Base-by-base conservation (phyloP, 2,888 invertebrate species). In the Anoncus sp. region DNA sequence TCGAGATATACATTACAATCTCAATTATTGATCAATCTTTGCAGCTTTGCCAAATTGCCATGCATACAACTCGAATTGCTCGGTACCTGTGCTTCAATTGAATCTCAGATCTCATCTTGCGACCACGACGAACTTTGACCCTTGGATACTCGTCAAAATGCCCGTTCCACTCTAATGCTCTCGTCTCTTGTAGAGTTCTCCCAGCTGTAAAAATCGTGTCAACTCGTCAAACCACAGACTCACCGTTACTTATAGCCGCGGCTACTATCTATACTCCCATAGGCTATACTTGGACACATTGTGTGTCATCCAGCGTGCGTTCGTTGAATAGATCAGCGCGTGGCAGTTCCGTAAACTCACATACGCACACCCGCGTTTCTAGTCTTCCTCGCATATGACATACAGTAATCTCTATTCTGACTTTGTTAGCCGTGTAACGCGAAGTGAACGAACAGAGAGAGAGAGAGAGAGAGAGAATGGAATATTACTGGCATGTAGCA, bases 331-430 rank as follows among this genome's bases (percentile, higher is more conserved):
- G 49, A 35, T 9, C n/a, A 51, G 31, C 57, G 59, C 59, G 49
- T 51, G 69, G 63, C 24, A 45, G 24, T 27, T 66, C 14, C 27
- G 38, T 35, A 20, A 10, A 31, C 7, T 31, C 14, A 51, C 38
- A 38, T 38, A 20, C n/a, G 49, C 38, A 2, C 38, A 38, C 7
- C 6, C 2, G n/a, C 10, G 12, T 65, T 24, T 38, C 75, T 84
- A 83, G 81, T 80, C 82, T 84, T 80, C 82, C 81, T 82, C 74
- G 77, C 31, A 35, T 79, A 10, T 38, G 10, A 12, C 67, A 78
- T 84, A 83, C 83, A 75, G 71, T 76, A 83, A 85, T 81, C 79
- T 83, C 80, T 81, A 86, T 87, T 82, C 82, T 78, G 62, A 82
- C 82, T 83, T 85, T 84, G 81, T 83, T 80, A 78, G 55, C 75